Base-by-base conservation (phyloP, 2,113 vertebrate genomes). In the Peucedramus taeniatus region DNA sequence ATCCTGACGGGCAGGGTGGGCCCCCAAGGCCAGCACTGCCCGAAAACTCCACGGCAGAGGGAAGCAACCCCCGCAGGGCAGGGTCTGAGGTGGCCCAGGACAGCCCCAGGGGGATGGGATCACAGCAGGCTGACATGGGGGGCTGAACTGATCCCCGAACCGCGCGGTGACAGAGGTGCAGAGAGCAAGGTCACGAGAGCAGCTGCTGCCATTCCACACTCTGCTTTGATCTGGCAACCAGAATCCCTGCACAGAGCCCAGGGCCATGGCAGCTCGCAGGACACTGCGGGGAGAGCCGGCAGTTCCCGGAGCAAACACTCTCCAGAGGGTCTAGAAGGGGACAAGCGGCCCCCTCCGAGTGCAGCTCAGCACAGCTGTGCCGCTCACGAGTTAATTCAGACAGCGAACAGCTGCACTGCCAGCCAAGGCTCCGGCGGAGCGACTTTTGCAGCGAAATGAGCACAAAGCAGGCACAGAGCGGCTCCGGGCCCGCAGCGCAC, bases 291-390 rank as follows among this genome's bases (percentile, higher is more conserved):
- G 18, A n/a, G 22, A 5, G 8, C n/a, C 1, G 16, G n/a, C 17
- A 4, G 11, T 6, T 11, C 18, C 4, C 0, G 22, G 13, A 10
- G 3, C 0, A 0, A 31, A 12, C 10, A 0, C 31, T 28, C 39
- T 9, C 22, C 57, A 4, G 44, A 4, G 8, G 45, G 21, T 7
- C 37, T 8, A 1, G 2, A 3, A 31, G 50, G 44, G 22, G 39
- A 33, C 11, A 3, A 5, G 59, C 15, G 3, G 1, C 21, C 3
- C 7, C 22, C 23, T 7, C 5, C 1, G 51, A 27, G 26, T 0
- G 23, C 12, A 4, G 66, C 66, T 20, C 27, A 4, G 51, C 17
- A 10, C 19, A 16, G 59, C 15, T 0, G 28, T 0, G 33, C 5
- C 47, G 11, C 0, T 3, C 1, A 1, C 44, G 3, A 6, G 11